phyloP scores from a whole-genome alignment of 2,113 vertebrate species.

The Chunga burmeisteri region DNA sequence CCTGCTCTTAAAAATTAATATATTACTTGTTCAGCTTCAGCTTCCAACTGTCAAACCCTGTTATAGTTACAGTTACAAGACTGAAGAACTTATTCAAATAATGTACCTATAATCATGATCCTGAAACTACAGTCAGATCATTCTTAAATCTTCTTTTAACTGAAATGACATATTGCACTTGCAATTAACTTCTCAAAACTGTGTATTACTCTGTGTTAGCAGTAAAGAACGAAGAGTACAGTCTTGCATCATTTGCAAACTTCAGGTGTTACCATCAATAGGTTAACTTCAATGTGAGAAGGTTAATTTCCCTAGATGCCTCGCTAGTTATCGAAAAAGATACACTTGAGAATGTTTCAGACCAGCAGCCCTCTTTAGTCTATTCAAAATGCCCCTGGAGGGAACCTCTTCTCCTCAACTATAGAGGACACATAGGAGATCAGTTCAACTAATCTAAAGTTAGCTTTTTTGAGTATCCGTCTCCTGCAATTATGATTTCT shows the following conservation, averaged over 20 bases:
- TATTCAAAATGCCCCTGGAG: neutral
- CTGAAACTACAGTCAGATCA: neutral
- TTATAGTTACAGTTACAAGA: neutral
- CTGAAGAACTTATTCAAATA: neutral
- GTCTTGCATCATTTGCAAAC: neutral
- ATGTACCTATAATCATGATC: neutral
- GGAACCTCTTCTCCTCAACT: neutral
- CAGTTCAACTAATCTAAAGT: neutral
- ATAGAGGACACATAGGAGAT: neutral
- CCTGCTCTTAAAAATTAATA: neutral
- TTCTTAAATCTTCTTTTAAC: neutral
- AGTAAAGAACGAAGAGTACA: neutral
- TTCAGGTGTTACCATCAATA: neutral
- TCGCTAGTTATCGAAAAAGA: neutral
- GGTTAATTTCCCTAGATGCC: neutral
- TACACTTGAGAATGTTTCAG: neutral
- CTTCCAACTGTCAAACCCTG: neutral
- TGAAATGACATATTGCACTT: neutral
- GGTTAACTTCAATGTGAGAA: neutral
- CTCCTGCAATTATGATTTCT: neutral
- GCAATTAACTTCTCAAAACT: neutral
- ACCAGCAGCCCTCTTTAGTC: neutral
- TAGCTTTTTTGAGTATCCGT: neutral
- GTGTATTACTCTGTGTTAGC: neutral
- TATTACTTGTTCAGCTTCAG: neutral